Base-by-base conservation (phyloP, 2,113 vertebrate genomes). In the Saccopteryx leptura region DNA sequence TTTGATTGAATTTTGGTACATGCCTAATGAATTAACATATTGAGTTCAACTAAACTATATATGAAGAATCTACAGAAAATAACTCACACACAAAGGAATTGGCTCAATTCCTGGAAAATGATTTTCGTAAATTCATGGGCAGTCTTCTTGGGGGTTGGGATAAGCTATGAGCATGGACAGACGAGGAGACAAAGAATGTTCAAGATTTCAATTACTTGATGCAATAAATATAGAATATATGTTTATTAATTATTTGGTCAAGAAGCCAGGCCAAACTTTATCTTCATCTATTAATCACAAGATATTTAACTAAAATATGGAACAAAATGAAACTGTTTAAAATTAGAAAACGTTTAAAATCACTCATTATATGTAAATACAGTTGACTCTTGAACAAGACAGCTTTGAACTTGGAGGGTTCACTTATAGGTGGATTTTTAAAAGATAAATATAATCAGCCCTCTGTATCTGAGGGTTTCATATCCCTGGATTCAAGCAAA, bases 1-100 rank as follows among this genome's bases (percentile, higher is more conserved):
- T 95, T 94, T 92, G 26, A 60, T 68, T 63, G 82, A 50, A 78
- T 12, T 76, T 90, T 71, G 85, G 63, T 23, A 61, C 11, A n/a
- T 65, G 79, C 7, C 23, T 90, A 63, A 24, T 82, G 78, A 92
- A 88, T 90, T 56, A 66, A 80, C 19, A n/a, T 81, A 72, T 5
- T 54, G 60, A 60, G 4, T 88, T 76, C 85, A 88, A 75, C 10
- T 48, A 75, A 83, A 50, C 8, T 31, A 48, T 52, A 80, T 8
- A 46, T 79, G 81, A 91, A 82, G 52, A 89, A 68, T 8, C 52
- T 31, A 75, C 6, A 66, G 50, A 85, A 95, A 65, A 72, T 82
- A 80, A 75, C 9, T 72, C 69, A 48, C 2, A 72, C 71, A 19
- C 56, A 26, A 75, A 66, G 65, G 48, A 60, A 10, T 18, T 94